These are phyloP conservation scores for Istiophorus platypterus DNA, from an alignment of 2,113 vertebrate genomes.

Conservation along the genomic window DNA sequence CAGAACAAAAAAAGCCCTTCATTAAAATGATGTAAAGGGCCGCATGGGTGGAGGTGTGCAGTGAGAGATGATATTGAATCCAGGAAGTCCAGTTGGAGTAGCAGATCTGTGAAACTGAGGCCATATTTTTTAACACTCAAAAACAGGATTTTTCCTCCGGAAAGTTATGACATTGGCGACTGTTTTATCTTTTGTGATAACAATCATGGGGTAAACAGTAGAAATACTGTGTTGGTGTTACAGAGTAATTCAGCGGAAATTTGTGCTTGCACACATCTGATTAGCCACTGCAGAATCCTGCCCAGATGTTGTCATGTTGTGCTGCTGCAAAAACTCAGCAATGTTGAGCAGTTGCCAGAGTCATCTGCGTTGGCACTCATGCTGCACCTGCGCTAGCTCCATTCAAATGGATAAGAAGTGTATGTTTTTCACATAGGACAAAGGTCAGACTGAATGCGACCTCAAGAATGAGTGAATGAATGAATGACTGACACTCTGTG, in stretches of 20 bases:
- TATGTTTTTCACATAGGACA: not conserved
- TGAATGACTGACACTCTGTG: too few relatives aligned
- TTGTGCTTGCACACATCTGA: not conserved
- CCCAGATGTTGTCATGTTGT: not conserved
- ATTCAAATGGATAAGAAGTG: too few relatives aligned
- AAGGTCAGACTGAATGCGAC: too few relatives aligned
- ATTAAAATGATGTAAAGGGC: not conserved
- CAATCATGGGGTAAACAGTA: not conserved
- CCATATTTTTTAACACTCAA: not conserved
- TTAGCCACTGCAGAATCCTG: not conserved
- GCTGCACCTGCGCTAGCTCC: not conserved
- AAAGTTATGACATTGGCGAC: not conserved
- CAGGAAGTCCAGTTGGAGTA: not conserved
- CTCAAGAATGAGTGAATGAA: not conserved
- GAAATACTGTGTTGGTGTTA: not conserved
- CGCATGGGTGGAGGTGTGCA: not conserved
- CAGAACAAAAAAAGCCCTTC: too few relatives aligned
- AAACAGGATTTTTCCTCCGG: not conserved
- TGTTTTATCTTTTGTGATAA: not conserved
- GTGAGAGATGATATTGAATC: not conserved
- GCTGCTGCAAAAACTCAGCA: not conserved
- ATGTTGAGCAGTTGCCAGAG: too few relatives aligned
- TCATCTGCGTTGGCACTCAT: too few relatives aligned
- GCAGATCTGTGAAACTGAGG: not conserved
- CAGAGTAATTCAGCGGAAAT: too few relatives aligned